These are phyloP conservation scores for Tetranychus truncatus DNA, from an alignment of 2,888 invertebrate genomes.

Conservation along the genomic window DNA sequence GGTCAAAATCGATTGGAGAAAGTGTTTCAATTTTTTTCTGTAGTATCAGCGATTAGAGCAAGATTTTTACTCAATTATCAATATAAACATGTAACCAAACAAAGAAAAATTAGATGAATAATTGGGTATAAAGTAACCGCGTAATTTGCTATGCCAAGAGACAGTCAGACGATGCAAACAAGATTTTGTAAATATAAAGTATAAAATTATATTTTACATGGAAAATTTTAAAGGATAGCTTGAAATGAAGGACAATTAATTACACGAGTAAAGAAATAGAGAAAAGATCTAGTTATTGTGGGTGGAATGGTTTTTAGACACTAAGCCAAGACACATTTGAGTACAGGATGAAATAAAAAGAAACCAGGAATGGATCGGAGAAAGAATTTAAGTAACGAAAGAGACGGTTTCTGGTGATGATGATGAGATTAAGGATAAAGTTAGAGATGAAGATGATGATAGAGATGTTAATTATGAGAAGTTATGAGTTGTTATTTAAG, in stretches of 20 bases:
- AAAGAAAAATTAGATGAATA: too few relatives aligned
- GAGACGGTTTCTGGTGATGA: too few relatives aligned
- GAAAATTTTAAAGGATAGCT: not conserved
- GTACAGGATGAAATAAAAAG: not conserved
- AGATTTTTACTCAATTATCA: too few relatives aligned
- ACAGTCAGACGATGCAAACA: too few relatives aligned
- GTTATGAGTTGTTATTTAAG: not conserved
- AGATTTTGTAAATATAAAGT: too few relatives aligned
- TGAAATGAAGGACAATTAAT: not conserved
- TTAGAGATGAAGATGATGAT: not conserved
- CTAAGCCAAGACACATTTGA: not conserved
- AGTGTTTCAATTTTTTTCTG: too few relatives aligned
- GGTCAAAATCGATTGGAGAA: too few relatives aligned
- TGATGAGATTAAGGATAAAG: not conserved
- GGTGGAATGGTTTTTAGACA: slow-evolving; percentile 1
- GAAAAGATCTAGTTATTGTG: not conserved
- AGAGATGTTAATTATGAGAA: not conserved
- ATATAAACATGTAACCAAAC: too few relatives aligned
- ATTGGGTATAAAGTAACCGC: too few relatives aligned
- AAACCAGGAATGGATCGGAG: not conserved
- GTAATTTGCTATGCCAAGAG: too few relatives aligned
- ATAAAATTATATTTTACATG: too few relatives aligned
- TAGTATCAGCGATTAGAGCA: too few relatives aligned
- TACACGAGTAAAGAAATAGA: not conserved
- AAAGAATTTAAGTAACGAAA: not conserved